Conservation (phyloP, 2,888 invertebrate genomes). For the Papilio protenor region DNA sequence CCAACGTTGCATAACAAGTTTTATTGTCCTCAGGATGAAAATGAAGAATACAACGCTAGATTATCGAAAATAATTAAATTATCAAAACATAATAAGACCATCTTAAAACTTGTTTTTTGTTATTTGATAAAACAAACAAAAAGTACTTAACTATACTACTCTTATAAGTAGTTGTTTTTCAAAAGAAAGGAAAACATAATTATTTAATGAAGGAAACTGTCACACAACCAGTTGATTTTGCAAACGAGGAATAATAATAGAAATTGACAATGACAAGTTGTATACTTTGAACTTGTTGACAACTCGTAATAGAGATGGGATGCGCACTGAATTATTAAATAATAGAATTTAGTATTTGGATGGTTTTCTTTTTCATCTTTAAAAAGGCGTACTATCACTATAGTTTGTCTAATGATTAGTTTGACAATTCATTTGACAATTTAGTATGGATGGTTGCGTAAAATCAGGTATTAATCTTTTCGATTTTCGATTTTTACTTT, state of each 20-base stretch:
- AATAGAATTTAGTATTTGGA: too few species aligned
- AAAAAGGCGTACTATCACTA: too few species aligned
- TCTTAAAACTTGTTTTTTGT: not conserved
- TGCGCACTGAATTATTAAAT: too few species aligned
- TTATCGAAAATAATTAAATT: conserved; percentile 11
- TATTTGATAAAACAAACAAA: not conserved
- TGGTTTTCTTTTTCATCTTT: too few species aligned
- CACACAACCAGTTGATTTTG: conserved; percentile 6
- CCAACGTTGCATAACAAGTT: conserved; percentile 85
- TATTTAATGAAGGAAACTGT: not conserved
- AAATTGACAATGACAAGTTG: too few species aligned
- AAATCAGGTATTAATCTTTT: too few species aligned
- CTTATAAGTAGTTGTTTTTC: not conserved
- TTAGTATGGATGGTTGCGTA: too few species aligned
- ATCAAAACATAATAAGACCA: not conserved
- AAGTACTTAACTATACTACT: not conserved
- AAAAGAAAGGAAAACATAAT: conserved; percentile 8
- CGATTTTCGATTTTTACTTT: too few species aligned
- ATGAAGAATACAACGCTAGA: not conserved
- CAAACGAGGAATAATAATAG: not conserved
- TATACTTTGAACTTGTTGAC: too few species aligned
- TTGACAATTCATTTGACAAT: too few species aligned
- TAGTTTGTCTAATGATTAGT: too few species aligned
- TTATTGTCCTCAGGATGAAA: not conserved
- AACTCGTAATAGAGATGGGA: too few species aligned